phyloP scores from a whole-genome alignment of 2,113 vertebrate genomes.

The Cepphus grylle region DNA sequence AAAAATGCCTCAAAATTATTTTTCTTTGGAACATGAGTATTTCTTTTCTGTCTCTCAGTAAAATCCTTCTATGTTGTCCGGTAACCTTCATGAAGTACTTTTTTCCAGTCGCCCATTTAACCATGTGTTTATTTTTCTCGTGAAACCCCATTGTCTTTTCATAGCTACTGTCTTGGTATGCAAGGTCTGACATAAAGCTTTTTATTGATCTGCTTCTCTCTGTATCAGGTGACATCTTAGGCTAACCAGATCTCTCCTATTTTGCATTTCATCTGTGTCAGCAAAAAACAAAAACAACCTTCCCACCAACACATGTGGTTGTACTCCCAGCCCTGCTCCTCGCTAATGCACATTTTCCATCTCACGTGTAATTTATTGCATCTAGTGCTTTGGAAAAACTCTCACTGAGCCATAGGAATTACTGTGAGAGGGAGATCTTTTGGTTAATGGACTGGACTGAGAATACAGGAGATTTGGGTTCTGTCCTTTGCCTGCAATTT shows the following conservation, averaged over 20 bases:
- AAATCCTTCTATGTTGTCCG: background rate
- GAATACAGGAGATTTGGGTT: background rate
- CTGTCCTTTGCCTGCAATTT: background rate
- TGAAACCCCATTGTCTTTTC: slow-evolving; percentile 10
- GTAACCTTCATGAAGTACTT: background rate
- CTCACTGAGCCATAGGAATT: background rate
- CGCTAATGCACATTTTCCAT: background rate
- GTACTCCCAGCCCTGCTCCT: background rate
- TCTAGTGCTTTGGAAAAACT: background rate
- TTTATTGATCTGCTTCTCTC: slow-evolving; percentile 29
- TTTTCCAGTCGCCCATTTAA: slow-evolving; percentile 1
- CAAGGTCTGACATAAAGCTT: slow-evolving; percentile 16
- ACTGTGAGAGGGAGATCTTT: background rate
- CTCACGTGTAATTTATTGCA: background rate
- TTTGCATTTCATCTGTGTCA: slow-evolving; percentile 42
- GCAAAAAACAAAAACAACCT: background rate
- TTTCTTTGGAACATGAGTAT: background rate
- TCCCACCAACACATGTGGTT: accelerated
- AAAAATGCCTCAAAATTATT: background rate
- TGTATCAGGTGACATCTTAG: slow-evolving; percentile 19
- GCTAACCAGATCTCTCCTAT: slow-evolving; percentile 28
- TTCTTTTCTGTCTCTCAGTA: background rate
- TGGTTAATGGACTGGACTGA: background rate
- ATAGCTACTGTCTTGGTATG: background rate
- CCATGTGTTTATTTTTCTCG: background rate